phyloP scores from a whole-genome alignment of 2,888 invertebrate species.

The Omphaloscelis lunosa region DNA sequence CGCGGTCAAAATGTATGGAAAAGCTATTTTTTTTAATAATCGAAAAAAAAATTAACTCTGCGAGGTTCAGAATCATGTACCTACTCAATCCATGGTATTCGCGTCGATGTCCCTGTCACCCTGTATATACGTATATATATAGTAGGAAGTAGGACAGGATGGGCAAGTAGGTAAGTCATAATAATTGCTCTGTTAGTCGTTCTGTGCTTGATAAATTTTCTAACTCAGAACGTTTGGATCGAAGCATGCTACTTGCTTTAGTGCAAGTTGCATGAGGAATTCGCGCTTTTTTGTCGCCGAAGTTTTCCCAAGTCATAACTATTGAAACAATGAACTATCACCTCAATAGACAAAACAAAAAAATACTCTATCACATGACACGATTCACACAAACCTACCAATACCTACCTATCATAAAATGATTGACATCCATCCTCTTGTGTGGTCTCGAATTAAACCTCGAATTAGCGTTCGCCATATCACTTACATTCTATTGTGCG shows the following conservation, averaged over 20 bases:
- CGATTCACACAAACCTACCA: slow-evolving; percentile 14
- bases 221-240: not conserved
- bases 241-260: not conserved
- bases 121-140: too few relatives aligned
- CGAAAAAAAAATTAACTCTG: too few relatives aligned
- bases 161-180: too few relatives aligned
- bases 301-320: not conserved
- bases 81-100: too few relatives aligned
- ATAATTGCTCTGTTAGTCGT: too few relatives aligned
- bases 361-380: slow-evolving; percentile 10
- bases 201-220: too few relatives aligned
- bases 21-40: too few relatives aligned
- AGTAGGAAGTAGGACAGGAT: too few relatives aligned
- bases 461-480: slow-evolving; percentile 66
- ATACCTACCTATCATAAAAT: slow-evolving; percentile 17
- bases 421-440: slow-evolving; percentile 44
- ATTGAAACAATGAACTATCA: slow-evolving; percentile 3
- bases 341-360: not conserved
- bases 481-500: slow-evolving; percentile 77
- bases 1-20: too few relatives aligned
- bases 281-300: too few relatives aligned
- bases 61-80: too few relatives aligned
- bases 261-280: not conserved
- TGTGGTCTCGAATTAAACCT: slow-evolving; percentile 65
- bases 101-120: too few relatives aligned